Conservation (phyloP, 2,888 invertebrate genomes). For the Malthinus seriepunctatus region DNA sequence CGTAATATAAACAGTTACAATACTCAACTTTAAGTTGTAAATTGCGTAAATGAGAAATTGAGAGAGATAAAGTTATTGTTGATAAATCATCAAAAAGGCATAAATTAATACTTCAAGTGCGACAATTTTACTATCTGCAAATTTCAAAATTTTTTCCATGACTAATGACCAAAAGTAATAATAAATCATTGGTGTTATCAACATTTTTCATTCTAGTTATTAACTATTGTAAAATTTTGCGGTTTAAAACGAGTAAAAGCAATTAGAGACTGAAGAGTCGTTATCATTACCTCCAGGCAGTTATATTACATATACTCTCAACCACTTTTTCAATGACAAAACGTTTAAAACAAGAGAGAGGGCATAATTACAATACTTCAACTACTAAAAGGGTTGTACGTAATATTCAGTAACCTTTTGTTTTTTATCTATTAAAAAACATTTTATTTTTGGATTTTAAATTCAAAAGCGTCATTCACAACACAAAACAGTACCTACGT, state of each 20-base stretch:
- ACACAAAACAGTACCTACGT: no score
- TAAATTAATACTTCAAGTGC: no score
- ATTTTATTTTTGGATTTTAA: not conserved
- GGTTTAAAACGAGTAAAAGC: slow-evolving; percentile 11
- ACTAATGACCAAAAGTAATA: slow-evolving; percentile 17
- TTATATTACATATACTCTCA: slow-evolving; percentile 11
- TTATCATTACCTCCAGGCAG: slow-evolving; percentile 19
- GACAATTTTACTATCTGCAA: no score
- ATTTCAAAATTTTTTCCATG: not conserved
- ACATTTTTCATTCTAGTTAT: slow-evolving; percentile 29
- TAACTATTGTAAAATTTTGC: slow-evolving; percentile 20
- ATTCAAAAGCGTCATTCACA: not conserved
- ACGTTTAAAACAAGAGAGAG: slow-evolving; percentile 9
- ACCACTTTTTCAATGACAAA: slow-evolving; percentile 4
- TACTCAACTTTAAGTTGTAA: no score
- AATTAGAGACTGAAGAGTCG: slow-evolving; percentile 20
- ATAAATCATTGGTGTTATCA: slow-evolving; percentile 29
- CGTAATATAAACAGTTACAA: no score
- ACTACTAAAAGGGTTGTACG: slow-evolving; percentile 5
- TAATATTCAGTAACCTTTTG: not conserved
- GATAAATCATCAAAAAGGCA: no score
- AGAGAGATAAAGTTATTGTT: no score
- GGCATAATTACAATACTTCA: slow-evolving; percentile 15
- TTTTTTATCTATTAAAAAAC: not conserved
- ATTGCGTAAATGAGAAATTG: no score